phyloP scores from a whole-genome alignment of 2,113 vertebrate species.

The Kobus ellipsiprymnus region DNA sequence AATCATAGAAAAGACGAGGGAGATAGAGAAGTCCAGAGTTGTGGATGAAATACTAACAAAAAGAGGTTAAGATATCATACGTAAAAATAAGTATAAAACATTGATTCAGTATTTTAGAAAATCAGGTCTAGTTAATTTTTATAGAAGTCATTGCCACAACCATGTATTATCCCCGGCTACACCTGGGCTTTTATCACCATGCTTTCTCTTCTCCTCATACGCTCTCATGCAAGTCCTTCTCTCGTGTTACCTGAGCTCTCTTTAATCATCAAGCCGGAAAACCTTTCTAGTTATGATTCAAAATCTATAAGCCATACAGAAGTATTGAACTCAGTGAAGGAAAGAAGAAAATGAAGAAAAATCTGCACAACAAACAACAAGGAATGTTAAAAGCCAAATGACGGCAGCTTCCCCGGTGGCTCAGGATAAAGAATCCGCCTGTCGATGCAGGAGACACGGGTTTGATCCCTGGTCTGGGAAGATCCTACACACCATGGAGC shows the following conservation, averaged over 20 bases:
- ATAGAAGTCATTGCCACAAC: background rate
- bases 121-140: background rate
- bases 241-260: background rate
- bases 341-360: background rate
- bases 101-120: background rate
- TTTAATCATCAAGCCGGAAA: background rate
- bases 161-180: background rate
- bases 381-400: background rate
- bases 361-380: background rate
- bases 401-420: background rate
- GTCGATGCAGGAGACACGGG: accelerated
- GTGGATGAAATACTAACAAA: background rate
- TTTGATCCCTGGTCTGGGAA: background rate
- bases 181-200: background rate
- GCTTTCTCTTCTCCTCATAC: too few species aligned
- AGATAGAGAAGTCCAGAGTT: background rate
- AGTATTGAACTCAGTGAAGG: background rate
- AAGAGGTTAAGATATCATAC: background rate
- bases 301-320: background rate
- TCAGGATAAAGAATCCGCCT: background rate
- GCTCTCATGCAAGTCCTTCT: background rate
- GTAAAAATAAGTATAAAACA: background rate
- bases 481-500: background rate
- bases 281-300: background rate
- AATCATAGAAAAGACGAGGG: background rate